A percentile compares a stretch with the other conserved stretches of the same genome.
Conservation (phyloP, 2,797 vertebrate species). For the Rhinoraja longicauda region DNA sequence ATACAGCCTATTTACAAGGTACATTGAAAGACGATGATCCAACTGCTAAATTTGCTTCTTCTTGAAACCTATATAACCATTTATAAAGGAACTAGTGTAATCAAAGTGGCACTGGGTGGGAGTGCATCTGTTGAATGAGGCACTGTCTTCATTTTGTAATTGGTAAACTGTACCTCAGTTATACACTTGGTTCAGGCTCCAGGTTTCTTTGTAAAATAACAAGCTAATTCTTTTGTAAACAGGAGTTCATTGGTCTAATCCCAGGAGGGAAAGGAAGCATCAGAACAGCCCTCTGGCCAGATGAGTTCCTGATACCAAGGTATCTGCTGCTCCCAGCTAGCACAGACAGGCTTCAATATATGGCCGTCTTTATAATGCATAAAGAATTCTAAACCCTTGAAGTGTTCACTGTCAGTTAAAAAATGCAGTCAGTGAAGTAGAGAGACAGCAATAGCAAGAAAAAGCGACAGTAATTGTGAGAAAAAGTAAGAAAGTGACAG, state of each 20-base stretch:
- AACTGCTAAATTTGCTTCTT: not conserved
- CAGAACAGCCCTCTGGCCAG: not conserved
- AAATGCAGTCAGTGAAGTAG: not conserved
- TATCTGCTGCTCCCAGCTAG: not conserved
- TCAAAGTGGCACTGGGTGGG: too few relatives aligned
- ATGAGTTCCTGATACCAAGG: not conserved
- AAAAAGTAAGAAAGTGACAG: too few relatives aligned
- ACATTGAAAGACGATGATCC: not conserved
- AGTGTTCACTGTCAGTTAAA: constrained; percentile 3
- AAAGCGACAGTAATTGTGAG: not conserved
- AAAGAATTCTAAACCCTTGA: constrained; percentile 5
- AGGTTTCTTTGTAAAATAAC: constrained; percentile 18
- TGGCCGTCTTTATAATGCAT: not conserved
- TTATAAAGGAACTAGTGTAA: not conserved
- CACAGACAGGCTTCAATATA: constrained; percentile 7
- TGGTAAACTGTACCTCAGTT: not conserved
- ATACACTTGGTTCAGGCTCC: not conserved
- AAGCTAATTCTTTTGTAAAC: constrained; percentile 11
- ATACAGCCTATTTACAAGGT: not conserved
- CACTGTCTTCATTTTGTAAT: not conserved
- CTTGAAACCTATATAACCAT: not conserved
- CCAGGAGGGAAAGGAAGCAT: not conserved
- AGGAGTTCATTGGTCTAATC: constrained; percentile 6
- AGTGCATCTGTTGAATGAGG: not conserved
- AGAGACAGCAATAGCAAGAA: too few relatives aligned